phyloP scores from a whole-genome alignment of 1,140 invertebrate species.

The Hycleus cichorii region DNA sequence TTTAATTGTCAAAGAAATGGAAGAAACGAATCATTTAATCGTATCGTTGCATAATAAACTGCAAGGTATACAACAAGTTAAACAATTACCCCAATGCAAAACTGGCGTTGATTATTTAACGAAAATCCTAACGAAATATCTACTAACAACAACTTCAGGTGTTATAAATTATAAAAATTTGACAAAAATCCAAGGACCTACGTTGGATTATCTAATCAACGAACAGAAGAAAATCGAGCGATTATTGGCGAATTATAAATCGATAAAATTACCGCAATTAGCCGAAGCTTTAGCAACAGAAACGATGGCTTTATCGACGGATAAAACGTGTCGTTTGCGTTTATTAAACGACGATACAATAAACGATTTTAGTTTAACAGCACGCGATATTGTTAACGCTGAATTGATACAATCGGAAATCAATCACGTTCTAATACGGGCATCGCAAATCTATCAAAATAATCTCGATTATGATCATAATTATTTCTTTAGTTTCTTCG shows the following conservation, averaged over 20 bases:
- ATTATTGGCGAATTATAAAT: slow-evolving; percentile 56
- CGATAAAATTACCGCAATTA: slow-evolving; percentile 58
- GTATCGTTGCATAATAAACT: slow-evolving; percentile 59
- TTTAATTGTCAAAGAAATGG: slow-evolving; percentile 53
- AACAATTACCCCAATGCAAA: slow-evolving; percentile 21
- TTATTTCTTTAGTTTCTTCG: slow-evolving; percentile 49
- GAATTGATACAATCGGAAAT: slow-evolving; percentile 67
- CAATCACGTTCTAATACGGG: slow-evolving; percentile 58
- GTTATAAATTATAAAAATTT: slow-evolving; percentile 32
- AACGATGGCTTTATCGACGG: slow-evolving; percentile 50
- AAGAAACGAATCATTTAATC: slow-evolving; percentile 67
- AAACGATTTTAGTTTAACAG: slow-evolving; percentile 58
- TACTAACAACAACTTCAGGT: slow-evolving; percentile 28
- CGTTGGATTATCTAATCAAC: slow-evolving; percentile 49
- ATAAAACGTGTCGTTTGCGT: slow-evolving; percentile 36
- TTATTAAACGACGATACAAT: slow-evolving; percentile 46
- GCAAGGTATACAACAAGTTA: slow-evolving; percentile 44
- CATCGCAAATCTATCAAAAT: slow-evolving; percentile 55
- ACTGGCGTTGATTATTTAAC: slow-evolving; percentile 56
- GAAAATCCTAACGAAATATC: slow-evolving; percentile 50
- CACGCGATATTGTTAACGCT: slow-evolving; percentile 60
- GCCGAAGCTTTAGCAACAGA: slow-evolving; percentile 58
- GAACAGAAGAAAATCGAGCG: slow-evolving; percentile 54
- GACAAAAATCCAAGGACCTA: slow-evolving; percentile 36
- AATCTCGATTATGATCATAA: slow-evolving; percentile 41